Evolutionary conservation across 2,888 invertebrate genomes (phyloP).

Genomic region (Caenorhabditis doughertyi): DNA sequence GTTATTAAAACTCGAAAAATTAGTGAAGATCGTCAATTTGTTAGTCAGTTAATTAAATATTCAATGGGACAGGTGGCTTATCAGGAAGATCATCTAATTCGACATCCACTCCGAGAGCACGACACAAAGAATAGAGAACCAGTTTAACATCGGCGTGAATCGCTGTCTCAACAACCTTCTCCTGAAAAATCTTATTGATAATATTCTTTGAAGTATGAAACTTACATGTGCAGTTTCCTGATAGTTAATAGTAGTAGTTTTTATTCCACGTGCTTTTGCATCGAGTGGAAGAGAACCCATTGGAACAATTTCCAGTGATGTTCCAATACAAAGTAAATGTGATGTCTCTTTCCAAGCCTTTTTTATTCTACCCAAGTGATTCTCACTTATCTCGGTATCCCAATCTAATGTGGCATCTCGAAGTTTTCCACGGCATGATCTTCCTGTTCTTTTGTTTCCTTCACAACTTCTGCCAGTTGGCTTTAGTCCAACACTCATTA

Average conservation of each 20-base stretch:
- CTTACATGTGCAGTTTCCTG: constrained; percentile 97
- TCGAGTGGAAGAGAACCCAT: constrained; percentile 94
- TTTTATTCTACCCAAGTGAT: constrained; percentile 84
- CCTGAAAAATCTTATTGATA: constrained; percentile 64
- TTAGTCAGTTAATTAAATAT: neutral
- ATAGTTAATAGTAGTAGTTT: constrained; percentile 94
- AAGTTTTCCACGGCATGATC: constrained; percentile 87
- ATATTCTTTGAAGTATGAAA: constrained; percentile 61
- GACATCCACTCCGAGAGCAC: constrained; percentile 27
- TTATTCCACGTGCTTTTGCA: constrained; percentile 91
- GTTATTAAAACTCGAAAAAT: neutral
- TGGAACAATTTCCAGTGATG: constrained; percentile 97
- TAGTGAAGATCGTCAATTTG: no score
- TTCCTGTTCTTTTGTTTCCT: constrained; percentile 83
- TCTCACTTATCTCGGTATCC: constrained; percentile 92
- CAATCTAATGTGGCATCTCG: constrained; percentile 96
- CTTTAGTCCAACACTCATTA: constrained; percentile 90
- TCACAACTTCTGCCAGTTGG: constrained; percentile 87
- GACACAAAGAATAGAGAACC: constrained; percentile 41
- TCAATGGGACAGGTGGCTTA: constrained; percentile 36
- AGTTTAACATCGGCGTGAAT: constrained; percentile 78
- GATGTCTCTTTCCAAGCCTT: constrained; percentile 46
- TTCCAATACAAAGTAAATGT: constrained; percentile 92
- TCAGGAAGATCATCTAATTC: constrained; percentile 36
- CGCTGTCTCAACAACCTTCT: constrained; percentile 75